Evolutionary conservation across 1,140 invertebrate genomes (phyloP).

Genomic region (Zaprionus taronus): DNA sequence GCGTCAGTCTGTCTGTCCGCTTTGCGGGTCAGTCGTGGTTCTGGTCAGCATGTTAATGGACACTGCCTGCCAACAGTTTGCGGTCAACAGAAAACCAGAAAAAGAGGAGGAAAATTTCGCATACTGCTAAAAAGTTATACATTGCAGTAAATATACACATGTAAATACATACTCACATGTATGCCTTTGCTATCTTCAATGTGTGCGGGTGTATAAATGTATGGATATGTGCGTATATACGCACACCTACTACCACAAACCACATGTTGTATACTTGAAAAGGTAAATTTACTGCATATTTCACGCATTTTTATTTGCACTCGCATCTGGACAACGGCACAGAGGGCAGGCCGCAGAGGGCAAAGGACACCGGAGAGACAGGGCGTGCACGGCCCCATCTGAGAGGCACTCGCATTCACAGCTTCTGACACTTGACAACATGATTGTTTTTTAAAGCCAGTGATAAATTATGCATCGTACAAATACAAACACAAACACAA

Average conservation of each 20-base stretch:
- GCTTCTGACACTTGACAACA: constrained; percentile 79
- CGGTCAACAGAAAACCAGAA: constrained; percentile 61
- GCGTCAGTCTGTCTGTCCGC: constrained; percentile 51
- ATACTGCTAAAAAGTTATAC: constrained; percentile 43
- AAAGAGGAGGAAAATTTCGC: constrained; percentile 18
- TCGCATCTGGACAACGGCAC: constrained; percentile 33
- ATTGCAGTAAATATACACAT: constrained; percentile 20
- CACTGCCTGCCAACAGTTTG: constrained; percentile 73
- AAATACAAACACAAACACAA: constrained; percentile 51
- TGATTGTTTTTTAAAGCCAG: constrained; percentile 79
- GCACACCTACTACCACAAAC: constrained; percentile 16
- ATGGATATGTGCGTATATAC: neutral
- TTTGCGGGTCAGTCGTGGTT: constrained; percentile 10
- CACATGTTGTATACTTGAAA: constrained; percentile 42
- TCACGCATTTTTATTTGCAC: constrained; percentile 76
- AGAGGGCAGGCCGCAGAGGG: constrained; percentile 15
- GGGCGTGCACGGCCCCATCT: neutral
- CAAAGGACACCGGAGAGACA: constrained; percentile 7
- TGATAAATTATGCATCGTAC: constrained; percentile 76
- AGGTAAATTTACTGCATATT: constrained; percentile 73
- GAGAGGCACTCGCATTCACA: constrained; percentile 50
- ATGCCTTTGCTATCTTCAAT: neutral
- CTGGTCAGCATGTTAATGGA: constrained; percentile 43
- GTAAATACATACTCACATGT: neutral
- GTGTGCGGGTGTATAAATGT: neutral